Evolutionary conservation across 1,140 invertebrate genomes (phyloP).

Genomic region (Delia radicum): DNA sequence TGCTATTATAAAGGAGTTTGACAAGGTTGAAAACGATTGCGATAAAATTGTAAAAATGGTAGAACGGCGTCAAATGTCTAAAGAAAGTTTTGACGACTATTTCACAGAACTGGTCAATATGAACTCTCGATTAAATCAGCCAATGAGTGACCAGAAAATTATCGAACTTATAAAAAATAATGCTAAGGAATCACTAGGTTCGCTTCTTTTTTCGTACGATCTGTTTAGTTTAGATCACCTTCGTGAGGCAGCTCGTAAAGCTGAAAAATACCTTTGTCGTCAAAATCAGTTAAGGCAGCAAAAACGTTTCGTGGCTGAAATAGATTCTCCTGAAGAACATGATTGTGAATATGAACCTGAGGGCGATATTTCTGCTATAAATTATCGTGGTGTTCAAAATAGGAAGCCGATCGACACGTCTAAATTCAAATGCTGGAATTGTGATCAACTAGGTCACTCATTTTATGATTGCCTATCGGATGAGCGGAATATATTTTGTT

Average conservation of each 20-base stretch:
- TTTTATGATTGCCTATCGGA: conserved; percentile 11
- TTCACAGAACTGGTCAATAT: neutral
- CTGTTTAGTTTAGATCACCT: neutral
- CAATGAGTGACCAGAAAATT: neutral
- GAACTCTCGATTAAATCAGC: neutral
- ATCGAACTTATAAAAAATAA: neutral
- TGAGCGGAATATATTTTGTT: neutral
- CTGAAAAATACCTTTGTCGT: neutral
- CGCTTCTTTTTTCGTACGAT: neutral
- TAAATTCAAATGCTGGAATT: conserved; percentile 17
- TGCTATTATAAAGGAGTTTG: too few relatives aligned
- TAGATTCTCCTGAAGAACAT: neutral
- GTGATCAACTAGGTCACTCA: conserved; percentile 3
- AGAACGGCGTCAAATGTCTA: neutral
- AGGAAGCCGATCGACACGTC: neutral
- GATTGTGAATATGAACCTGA: neutral
- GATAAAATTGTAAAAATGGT: conserved; percentile 4
- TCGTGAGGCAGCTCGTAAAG: neutral
- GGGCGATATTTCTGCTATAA: neutral
- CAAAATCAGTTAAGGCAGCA: neutral
- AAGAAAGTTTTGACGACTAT: conserved; percentile 9
- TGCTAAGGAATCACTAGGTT: neutral
- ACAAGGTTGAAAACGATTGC: neutral
- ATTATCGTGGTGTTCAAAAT: neutral
- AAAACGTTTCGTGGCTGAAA: neutral